phyloP scores from a whole-genome alignment of 2,888 invertebrate genomes.

The Apantesis nais region DNA sequence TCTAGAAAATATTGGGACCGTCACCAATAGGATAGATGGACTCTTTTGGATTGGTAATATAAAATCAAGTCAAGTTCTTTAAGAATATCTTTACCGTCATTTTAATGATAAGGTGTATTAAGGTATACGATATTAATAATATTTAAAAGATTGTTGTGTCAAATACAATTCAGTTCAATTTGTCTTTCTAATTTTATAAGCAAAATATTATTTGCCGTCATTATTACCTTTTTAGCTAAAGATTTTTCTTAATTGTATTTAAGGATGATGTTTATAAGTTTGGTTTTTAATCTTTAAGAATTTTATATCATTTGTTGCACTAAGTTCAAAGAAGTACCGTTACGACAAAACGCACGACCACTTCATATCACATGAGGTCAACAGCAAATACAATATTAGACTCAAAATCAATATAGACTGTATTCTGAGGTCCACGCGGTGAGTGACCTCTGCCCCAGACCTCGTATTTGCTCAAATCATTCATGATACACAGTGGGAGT shows the following conservation, averaged over 20 bases:
- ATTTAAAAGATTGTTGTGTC: too few relatives aligned
- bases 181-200: too few relatives aligned
- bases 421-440: slow-evolving; percentile 41
- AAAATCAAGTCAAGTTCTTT: slow-evolving; percentile 3
- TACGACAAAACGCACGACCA: slow-evolving; percentile 3
- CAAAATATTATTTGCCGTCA: too few relatives aligned
- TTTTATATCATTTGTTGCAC: not conserved
- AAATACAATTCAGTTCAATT: too few relatives aligned
- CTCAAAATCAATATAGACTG: slow-evolving; percentile 40
- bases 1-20: slow-evolving; percentile 53
- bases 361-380: slow-evolving; percentile 29
- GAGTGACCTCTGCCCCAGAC: slow-evolving; percentile 53
- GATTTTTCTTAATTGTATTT: too few relatives aligned
- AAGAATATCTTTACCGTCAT: not conserved
- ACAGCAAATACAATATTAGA: slow-evolving; percentile 45
- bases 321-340: slow-evolving; percentile 1
- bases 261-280: not conserved
- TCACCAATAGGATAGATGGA: slow-evolving; percentile 24
- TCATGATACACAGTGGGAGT: slow-evolving; percentile 56
- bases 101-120: not conserved
- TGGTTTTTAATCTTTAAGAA: not conserved
- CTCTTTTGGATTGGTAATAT: not conserved
- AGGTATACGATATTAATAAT: not conserved
- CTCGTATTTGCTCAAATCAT: slow-evolving; percentile 62
- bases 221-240: too few relatives aligned